Base-by-base conservation (phyloP, 2,113 vertebrate genomes). In the Camelus bactrianus region DNA sequence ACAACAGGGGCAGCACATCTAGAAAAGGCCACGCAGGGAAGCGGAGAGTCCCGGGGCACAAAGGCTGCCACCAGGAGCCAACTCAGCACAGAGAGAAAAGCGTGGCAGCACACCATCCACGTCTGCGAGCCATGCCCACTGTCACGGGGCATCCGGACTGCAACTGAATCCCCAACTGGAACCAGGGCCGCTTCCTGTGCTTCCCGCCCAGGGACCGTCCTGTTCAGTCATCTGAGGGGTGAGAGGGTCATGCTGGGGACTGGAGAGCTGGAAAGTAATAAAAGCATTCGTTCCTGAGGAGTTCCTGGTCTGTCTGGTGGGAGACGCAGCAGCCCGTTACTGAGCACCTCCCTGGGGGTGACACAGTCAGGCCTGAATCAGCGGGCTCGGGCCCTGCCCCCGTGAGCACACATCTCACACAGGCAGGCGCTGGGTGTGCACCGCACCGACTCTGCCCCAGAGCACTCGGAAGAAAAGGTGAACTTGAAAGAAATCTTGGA, bases 31-130 rank as follows among this genome's bases (percentile, higher is more conserved):
- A 35, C 5, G 10, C 3, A 5, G 35, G 56, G 15, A 30, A 26
- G 26, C 5, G 5, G 4, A 60, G 16, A 30, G 70, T 26, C 22
- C 22, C 11, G 9, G 32, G 72, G 50, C 35, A 20, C 14, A 11
- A 26, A 75, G 42, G 30, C 10, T 28, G 56, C 22, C 30, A 1
- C 14, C 16, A 50, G 46, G n/a, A n/a, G 30, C 15, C 86, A 9
- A 30, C 24, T 58, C 38, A 19, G 83, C 30, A 13, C 15, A 64
- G 67, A 58, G 26, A 3, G 65, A 30, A 24, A 7, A n/a, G 38
- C 0, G 38, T 12, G 8, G 15, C 24, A 9, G 16, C 7, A 3
- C 28, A 10, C 0, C 2, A 6, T 2, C 14, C 3, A 2, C 12
- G 30, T 12, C 69, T 32, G 11, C 6, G 16, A 22, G 8, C 2